Conservation (phyloP, 2,888 invertebrate species). For the Siphlonurus alternatus region DNA sequence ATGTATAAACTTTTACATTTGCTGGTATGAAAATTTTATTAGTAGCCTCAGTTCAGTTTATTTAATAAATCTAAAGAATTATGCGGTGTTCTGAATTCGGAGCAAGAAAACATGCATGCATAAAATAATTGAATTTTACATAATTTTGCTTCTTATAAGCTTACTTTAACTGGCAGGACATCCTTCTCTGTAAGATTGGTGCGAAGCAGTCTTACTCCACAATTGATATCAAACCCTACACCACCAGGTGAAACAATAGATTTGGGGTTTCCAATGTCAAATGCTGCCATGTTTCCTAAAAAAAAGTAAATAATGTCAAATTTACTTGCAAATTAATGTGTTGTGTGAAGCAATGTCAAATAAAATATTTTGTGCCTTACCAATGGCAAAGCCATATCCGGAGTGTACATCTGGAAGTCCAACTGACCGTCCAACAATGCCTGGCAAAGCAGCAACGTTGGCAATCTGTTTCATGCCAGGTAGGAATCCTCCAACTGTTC, state of each 20-base stretch:
- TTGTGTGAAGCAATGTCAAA: conserved; percentile 97
- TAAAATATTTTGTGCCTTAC: conserved; percentile 28
- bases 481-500: conserved; percentile 86
- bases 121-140: background rate
- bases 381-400: conserved; percentile 99
- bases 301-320: conserved; percentile 7
- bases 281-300: conserved; percentile 95
- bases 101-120: too few species aligned
- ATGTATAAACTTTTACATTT: too few species aligned
- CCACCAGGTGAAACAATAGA: conserved; percentile 96
- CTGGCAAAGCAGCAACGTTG: conserved; percentile 95
- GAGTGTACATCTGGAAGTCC: conserved; percentile 95
- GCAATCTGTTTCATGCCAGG: conserved; percentile 99
- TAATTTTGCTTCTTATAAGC: conserved; percentile 2
- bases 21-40: too few species aligned
- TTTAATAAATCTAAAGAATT: too few species aligned
- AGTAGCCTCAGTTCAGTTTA: too few species aligned
- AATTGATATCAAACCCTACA: conserved; percentile 98
- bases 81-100: too few species aligned
- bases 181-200: conserved; percentile 91
- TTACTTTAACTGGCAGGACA: conserved; percentile 73
- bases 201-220: conserved; percentile 86
- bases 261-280: conserved; percentile 80
- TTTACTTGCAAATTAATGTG: conserved; percentile 5
- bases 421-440: conserved; percentile 84